Evolutionary conservation across 2,888 invertebrate genomes (phyloP).

Genomic region (Tolmerus cingulatus): DNA sequence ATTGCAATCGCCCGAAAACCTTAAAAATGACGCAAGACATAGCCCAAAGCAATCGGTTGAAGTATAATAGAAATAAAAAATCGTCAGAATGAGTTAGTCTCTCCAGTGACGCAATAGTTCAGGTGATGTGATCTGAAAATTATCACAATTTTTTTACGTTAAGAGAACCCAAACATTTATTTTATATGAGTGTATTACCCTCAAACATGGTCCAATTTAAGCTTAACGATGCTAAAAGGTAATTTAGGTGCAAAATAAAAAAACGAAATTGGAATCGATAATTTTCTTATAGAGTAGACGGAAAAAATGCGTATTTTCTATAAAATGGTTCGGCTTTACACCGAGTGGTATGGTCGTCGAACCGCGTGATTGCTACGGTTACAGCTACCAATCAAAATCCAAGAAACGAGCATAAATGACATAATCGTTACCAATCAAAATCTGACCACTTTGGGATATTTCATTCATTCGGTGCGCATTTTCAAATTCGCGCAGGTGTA

Average conservation of each 20-base stretch:
- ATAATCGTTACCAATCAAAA: slow-evolving; percentile 19
- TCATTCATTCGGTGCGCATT: not conserved
- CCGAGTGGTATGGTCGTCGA: not conserved
- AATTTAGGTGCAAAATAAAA: not conserved
- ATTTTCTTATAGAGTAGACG: not conserved
- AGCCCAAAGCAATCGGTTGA: not conserved
- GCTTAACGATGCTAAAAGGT: not conserved
- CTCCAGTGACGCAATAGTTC: not conserved
- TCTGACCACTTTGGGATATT: not conserved
- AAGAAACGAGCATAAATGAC: not conserved
- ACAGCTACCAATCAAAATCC: not conserved
- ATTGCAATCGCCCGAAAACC: not conserved
- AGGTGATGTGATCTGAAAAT: not conserved
- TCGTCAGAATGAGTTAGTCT: not conserved
- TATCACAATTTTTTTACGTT: not conserved
- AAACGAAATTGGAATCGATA: not conserved
- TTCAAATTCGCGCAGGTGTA: not conserved
- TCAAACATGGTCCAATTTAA: not conserved
- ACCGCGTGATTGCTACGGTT: not conserved
- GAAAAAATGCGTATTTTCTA: not conserved
- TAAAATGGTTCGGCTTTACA: not conserved
- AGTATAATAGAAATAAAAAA: not conserved
- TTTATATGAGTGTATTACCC: not conserved
- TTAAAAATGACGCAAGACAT: not conserved
- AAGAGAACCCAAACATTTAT: not conserved